Percentiles rank a stretch among this genome's conserved stretches.
phyloP scores from a whole-genome alignment of 2,888 invertebrate genomes.

The Trachelus troglodyta region DNA sequence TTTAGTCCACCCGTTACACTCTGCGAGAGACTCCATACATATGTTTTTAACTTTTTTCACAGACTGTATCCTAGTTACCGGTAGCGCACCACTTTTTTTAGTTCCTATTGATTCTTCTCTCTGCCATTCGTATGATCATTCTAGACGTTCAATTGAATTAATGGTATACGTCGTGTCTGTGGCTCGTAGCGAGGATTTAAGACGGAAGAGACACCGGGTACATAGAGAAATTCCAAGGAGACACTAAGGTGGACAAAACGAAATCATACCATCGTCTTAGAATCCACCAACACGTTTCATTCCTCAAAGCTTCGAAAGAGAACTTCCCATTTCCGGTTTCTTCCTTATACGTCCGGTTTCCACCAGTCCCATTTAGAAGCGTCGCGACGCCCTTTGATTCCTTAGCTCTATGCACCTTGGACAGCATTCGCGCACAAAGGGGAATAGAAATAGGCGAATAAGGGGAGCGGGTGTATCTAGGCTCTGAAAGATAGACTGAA shows the following conservation, averaged over 20 bases:
- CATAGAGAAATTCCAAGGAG: background rate
- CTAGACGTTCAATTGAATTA: background rate
- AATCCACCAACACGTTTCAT: background rate
- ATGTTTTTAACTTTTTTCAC: background rate
- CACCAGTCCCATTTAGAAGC: background rate
- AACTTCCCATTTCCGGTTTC: background rate
- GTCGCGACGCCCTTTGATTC: background rate
- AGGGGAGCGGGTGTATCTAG: background rate
- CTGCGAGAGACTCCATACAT: background rate
- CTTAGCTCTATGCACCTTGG: background rate
- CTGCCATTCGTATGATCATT: background rate
- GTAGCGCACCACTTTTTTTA: background rate
- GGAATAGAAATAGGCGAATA: background rate
- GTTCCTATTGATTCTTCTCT: background rate
- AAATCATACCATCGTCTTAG: background rate
- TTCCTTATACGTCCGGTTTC: background rate
- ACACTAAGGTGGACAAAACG: background rate
- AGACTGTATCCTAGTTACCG: background rate
- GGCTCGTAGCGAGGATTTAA: background rate
- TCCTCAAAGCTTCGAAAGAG: background rate
- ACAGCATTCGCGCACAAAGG: background rate
- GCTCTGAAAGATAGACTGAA: background rate
- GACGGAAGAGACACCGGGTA: background rate
- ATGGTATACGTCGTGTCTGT: background rate
- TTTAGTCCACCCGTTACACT: conserved; percentile 21